Evolutionary conservation across 1,140 invertebrate species (phyloP), one percentile per base, ranked within the genome.

Genomic region (Chironomus striatipennis): DNA sequence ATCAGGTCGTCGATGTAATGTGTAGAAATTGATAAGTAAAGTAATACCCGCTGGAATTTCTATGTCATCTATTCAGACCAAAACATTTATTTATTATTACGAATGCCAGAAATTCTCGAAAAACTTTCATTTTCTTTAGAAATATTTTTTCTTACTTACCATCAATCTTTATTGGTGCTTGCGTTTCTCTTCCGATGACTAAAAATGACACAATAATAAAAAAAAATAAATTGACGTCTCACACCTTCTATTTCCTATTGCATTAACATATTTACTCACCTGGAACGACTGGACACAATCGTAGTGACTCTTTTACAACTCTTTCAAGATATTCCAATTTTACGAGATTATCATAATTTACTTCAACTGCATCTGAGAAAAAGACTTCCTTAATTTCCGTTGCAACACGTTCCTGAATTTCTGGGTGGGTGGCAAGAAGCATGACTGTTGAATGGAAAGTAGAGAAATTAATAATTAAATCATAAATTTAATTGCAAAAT

Each of bases 261-360:
- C 2, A 34, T 34, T 78, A 0, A 79, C 77, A 1, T 79, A 65
- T 73, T 85, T 77, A 10, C 84, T 83, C 34, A 90, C 80, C 5
- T 4, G 90, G 88, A 2, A 86, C 86, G 2, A 88, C 83, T 3
- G 90, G 89, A 77, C 85, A 90, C n/a, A 90, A 73, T 73, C 88
- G 78, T 42, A 90, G 77, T 0, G 87, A 85, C 83, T 91, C 90
- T 76, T 88, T 88, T 18, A 91, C 85, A 7, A 87, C 85, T 21
- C 84, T 83, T 77, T 91, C 90, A 73, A 89, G 79, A 79, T 89
- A 91, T 73, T 83, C 82, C 81, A 91, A 82, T n/a, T 83, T 80
- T 9, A 80, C 76, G 8, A 91, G 76, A 77, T 90, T 88, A 18
- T 89, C 86, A 20, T 78, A 75, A 17, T 79, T 82, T 2, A 84